Conservation (phyloP, 1,140 invertebrate species). For the Mactra quadrangularis region DNA sequence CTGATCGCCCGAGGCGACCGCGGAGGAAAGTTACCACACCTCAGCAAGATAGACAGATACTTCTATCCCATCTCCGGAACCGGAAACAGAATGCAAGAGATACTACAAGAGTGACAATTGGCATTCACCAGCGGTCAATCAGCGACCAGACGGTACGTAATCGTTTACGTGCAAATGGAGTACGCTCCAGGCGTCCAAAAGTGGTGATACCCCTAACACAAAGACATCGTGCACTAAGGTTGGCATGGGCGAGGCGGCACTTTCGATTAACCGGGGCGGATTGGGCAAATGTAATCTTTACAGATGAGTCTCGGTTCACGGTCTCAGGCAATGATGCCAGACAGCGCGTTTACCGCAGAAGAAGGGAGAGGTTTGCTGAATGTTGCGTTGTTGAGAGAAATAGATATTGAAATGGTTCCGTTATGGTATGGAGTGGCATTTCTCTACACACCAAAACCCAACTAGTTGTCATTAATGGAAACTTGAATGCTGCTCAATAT, state of each 20-base stretch:
- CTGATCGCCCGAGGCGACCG: conserved; percentile 6
- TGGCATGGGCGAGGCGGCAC: too few relatives aligned
- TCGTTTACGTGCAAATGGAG: too few relatives aligned
- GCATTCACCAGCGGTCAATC: background rate
- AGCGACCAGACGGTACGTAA: too few relatives aligned
- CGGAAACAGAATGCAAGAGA: too few relatives aligned
- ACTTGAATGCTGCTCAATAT: too few relatives aligned
- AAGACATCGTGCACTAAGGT: too few relatives aligned
- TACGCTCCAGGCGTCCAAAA: too few relatives aligned
- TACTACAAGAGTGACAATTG: background rate
- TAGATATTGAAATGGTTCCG: background rate
- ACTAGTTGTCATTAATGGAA: too few relatives aligned
- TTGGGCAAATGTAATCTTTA: conserved; percentile 57
- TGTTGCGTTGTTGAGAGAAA: conserved; percentile 18
- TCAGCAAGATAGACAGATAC: conserved; percentile 11
- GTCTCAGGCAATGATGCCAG: background rate
- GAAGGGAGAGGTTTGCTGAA: too few relatives aligned
- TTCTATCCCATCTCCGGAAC: conserved; percentile 11
- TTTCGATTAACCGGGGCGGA: conserved; percentile 49
- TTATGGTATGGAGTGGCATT: conserved; percentile 30
- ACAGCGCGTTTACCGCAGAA: too few relatives aligned
- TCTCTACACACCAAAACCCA: conserved; percentile 36
- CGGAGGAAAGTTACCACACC: conserved; percentile 8
- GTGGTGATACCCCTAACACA: too few relatives aligned
- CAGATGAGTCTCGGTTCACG: conserved; percentile 38